phyloP scores from a whole-genome alignment of 1,140 invertebrate genomes.

The Drosophila arawakana region DNA sequence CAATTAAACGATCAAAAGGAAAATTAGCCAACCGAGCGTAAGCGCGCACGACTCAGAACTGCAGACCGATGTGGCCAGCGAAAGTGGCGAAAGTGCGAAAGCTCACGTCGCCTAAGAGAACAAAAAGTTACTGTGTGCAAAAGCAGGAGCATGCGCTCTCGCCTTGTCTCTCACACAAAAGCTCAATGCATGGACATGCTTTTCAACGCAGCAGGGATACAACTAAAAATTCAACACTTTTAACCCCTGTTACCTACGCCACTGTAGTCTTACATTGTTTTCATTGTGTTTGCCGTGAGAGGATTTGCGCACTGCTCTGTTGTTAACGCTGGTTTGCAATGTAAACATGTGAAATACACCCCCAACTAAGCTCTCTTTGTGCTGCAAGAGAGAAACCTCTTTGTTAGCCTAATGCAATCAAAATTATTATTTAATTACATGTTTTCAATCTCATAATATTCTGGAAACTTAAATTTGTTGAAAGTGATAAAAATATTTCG shows the following conservation, averaged over 20 bases:
- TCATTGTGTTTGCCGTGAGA: slow-evolving; percentile 9
- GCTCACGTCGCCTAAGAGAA: slow-evolving; percentile 19
- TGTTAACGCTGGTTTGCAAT: slow-evolving; percentile 19
- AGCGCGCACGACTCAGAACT: slow-evolving; percentile 74
- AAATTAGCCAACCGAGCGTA: slow-evolving; percentile 73
- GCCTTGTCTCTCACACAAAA: slow-evolving; percentile 13
- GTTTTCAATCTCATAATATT: slow-evolving; percentile 3
- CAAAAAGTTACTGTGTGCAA: neutral
- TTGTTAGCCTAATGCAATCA: slow-evolving; percentile 11
- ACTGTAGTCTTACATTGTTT: slow-evolving; percentile 27
- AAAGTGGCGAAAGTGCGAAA: slow-evolving; percentile 57
- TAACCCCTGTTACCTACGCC: slow-evolving; percentile 1
- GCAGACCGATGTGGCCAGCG: slow-evolving; percentile 60
- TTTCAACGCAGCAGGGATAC: neutral
- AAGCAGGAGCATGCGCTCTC: slow-evolving; percentile 55
- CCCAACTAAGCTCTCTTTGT: slow-evolving; percentile 13
- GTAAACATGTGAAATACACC: slow-evolving; percentile 47
- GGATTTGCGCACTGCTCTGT: slow-evolving; percentile 39
- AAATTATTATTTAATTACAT: slow-evolving; percentile 31
- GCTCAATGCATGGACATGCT: slow-evolving; percentile 50
- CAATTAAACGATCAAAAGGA: slow-evolving; percentile 62
- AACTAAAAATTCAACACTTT: slow-evolving; percentile 1
- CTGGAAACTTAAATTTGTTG: neutral
- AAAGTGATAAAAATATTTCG: neutral
- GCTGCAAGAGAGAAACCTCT: neutral